Conservation (phyloP, 2,113 vertebrate genomes). For the Gracilinanus agilis region DNA sequence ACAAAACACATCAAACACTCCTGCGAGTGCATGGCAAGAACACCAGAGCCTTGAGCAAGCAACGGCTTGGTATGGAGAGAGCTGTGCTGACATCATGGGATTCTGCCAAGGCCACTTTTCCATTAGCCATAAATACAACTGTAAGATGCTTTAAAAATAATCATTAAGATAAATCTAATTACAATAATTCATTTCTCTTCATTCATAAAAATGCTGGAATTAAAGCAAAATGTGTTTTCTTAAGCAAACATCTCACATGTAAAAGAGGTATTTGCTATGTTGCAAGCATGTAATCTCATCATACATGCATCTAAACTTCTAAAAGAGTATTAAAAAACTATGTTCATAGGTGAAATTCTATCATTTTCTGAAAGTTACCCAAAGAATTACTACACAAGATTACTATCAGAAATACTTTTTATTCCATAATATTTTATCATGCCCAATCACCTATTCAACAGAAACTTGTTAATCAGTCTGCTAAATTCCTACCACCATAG, state of each 20-base stretch:
- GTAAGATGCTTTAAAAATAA: slow-evolving; percentile 73
- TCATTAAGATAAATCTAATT: slow-evolving; percentile 69
- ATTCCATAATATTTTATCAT: no score
- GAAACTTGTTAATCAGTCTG: no score
- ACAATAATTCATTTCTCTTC: slow-evolving; percentile 63
- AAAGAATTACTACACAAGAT: slow-evolving; percentile 70
- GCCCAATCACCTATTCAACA: no score
- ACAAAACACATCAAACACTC: slow-evolving; percentile 69
- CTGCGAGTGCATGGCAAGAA: slow-evolving; percentile 64
- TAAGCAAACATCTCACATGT: slow-evolving; percentile 41
- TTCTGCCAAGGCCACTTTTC: slow-evolving; percentile 39
- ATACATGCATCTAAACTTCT: slow-evolving; percentile 67
- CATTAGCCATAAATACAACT: slow-evolving; percentile 72
- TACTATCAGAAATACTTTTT: no score
- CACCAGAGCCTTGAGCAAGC: slow-evolving; percentile 63
- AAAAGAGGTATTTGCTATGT: slow-evolving; percentile 55
- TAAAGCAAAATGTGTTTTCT: slow-evolving; percentile 38
- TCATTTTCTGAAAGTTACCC: slow-evolving; percentile 58
- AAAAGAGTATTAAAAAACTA: slow-evolving; percentile 69
- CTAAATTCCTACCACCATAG: no score
- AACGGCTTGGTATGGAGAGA: no score
- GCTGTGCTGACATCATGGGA: no score
- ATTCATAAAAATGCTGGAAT: slow-evolving; percentile 65
- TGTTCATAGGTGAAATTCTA: slow-evolving; percentile 56
- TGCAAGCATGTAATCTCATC: slow-evolving; percentile 70